Percentiles rank a stretch among this genome's conserved stretches.
These are phyloP conservation scores for Typhlichthys eigenmanni DNA, from an alignment of 2,797 vertebrate species.

Conservation along the genomic window DNA sequence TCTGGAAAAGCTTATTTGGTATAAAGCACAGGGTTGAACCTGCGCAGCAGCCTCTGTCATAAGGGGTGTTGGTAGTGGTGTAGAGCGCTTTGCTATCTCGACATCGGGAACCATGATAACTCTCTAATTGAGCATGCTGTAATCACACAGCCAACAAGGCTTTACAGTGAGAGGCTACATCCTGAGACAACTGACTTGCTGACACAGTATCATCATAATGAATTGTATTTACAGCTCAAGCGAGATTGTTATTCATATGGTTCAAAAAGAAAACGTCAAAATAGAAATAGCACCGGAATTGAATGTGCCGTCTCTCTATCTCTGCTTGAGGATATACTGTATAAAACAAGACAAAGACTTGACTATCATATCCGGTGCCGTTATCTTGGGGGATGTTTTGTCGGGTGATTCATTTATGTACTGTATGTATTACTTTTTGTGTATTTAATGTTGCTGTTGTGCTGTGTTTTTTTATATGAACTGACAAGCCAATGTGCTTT, in stretches of 20 bases:
- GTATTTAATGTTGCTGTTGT: too few relatives aligned
- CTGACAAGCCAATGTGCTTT: too few relatives aligned
- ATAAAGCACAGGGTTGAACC: too few relatives aligned
- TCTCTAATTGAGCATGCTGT: conserved; percentile 60
- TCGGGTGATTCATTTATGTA: too few relatives aligned
- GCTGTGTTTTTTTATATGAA: too few relatives aligned
- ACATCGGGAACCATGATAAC: conserved; percentile 61
- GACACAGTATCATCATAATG: conserved; percentile 56
- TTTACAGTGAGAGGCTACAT: conserved; percentile 67
- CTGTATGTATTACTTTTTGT: too few relatives aligned
- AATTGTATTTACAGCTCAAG: conserved; percentile 64
- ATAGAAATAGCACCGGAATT: conserved; percentile 43
- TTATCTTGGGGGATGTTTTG: too few relatives aligned
- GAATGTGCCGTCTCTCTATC: conserved; percentile 27
- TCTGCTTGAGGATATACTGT: conserved; percentile 13
- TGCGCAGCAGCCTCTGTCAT: too few relatives aligned
- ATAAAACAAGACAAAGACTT: too few relatives aligned
- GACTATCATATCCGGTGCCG: too few relatives aligned
- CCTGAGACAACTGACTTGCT: conserved; percentile 38
- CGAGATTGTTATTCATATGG: conserved; percentile 54
- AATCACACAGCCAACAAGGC: conserved; percentile 67
- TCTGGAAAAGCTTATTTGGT: too few relatives aligned
- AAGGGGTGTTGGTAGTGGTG: too few relatives aligned
- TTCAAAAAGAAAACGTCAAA: conserved; percentile 56
- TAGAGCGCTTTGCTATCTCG: conserved; percentile 31